phyloP scores from a whole-genome alignment of 2,797 vertebrate genomes.

The Cirrhinus mrigala region DNA sequence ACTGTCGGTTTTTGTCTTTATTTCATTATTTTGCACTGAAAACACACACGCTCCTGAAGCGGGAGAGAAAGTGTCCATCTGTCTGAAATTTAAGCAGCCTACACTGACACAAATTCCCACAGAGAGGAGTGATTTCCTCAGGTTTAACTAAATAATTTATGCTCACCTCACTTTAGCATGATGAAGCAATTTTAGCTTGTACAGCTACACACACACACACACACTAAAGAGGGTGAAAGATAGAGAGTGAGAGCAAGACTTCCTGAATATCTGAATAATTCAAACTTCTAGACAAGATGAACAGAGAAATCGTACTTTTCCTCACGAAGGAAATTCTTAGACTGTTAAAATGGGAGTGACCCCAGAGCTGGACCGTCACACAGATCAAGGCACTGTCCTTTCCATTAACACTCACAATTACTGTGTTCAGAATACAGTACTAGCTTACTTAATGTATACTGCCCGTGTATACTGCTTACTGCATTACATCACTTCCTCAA shows the following conservation, averaged over 20 bases:
- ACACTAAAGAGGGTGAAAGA: slow-evolving; percentile 36
- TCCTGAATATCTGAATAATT: slow-evolving; percentile 60
- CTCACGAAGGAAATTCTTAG: background rate
- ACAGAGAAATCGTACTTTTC: slow-evolving; percentile 46
- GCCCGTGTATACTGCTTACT: background rate
- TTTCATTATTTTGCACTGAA: slow-evolving; percentile 27
- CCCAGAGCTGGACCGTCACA: background rate
- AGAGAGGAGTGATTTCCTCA: slow-evolving; percentile 88
- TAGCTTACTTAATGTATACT: background rate
- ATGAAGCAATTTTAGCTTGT: slow-evolving; percentile 97
- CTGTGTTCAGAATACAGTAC: background rate
- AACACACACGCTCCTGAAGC: slow-evolving; percentile 31
- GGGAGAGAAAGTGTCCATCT: slow-evolving; percentile 75
- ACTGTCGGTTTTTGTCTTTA: slow-evolving; percentile 33
- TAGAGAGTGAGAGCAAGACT: slow-evolving; percentile 23
- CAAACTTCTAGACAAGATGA: slow-evolving; percentile 56
- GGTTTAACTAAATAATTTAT: slow-evolving; percentile 96
- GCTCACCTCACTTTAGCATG: slow-evolving; percentile 92
- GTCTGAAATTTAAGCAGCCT: slow-evolving; percentile 86
- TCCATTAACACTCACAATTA: background rate
- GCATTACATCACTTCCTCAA: background rate
- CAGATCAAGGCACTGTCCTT: background rate
- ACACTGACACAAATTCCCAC: slow-evolving; percentile 82
- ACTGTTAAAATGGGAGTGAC: background rate
- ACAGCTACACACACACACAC: slow-evolving; percentile 72